Evolutionary conservation across 2,113 vertebrate genomes (phyloP).

Genomic region (Oncorhynchus gorbuscha): DNA sequence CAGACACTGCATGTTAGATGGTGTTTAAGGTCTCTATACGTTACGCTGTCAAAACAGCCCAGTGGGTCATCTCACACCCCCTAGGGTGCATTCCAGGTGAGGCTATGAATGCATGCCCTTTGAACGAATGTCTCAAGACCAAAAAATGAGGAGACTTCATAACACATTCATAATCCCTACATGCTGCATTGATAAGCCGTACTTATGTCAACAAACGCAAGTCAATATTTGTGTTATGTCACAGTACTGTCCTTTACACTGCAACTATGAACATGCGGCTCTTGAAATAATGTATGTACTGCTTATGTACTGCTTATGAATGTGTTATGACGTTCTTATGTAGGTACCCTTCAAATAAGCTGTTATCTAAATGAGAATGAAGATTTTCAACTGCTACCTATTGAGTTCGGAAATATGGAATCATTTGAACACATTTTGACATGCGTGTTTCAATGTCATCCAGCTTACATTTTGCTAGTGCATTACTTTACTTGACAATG

Average conservation of each 20-base stretch:
- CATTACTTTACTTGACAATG: neutral
- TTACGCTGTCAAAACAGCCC: constrained; percentile 64
- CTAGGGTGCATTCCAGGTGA: constrained; percentile 56
- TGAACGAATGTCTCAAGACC: neutral
- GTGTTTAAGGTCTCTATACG: constrained; percentile 60
- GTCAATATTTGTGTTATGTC: no score
- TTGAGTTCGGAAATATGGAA: neutral
- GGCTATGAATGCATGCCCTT: constrained; percentile 39
- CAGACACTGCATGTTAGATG: constrained; percentile 60
- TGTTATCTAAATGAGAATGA: no score
- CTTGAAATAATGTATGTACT: no score
- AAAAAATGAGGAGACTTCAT: neutral
- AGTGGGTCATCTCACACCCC: constrained; percentile 52
- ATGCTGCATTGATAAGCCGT: no score
- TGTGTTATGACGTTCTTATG: no score
- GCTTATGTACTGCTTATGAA: no score
- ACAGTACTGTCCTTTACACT: no score
- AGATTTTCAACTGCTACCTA: neutral
- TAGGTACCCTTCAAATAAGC: no score
- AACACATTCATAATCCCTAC: no score
- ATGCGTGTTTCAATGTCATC: neutral
- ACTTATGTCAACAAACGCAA: no score
- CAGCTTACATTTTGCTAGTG: neutral
- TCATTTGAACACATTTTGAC: neutral
- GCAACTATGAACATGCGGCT: no score